phyloP scores from a whole-genome alignment of 2,113 vertebrate genomes.

The Theristicus caerulescens region DNA sequence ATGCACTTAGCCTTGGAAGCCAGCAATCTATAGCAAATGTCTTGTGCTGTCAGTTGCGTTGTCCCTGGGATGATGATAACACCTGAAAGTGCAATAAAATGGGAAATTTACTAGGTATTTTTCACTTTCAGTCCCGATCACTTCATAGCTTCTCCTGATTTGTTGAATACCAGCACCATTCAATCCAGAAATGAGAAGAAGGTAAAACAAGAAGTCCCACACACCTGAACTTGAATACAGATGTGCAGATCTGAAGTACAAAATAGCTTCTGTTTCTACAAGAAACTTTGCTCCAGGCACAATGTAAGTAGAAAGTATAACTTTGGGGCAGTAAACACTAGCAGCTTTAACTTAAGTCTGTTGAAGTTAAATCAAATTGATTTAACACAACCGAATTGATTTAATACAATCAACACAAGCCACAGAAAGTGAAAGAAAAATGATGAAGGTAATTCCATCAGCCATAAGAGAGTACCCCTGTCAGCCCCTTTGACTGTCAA shows the following conservation, averaged over 20 bases:
- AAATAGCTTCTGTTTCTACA: neutral
- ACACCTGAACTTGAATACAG: neutral
- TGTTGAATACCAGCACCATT: neutral
- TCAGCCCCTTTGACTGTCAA: neutral
- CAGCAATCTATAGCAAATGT: slow-evolving; percentile 69
- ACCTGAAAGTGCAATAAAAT: slow-evolving; percentile 21
- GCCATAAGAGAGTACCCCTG: neutral
- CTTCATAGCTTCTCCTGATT: neutral
- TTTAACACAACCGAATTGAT: neutral
- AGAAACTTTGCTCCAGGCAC: neutral
- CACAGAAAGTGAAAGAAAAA: neutral
- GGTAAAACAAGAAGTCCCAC: neutral
- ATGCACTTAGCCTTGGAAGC: slow-evolving; percentile 74
- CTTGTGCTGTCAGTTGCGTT: slow-evolving; percentile 74
- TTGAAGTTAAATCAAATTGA: neutral
- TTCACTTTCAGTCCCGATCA: neutral
- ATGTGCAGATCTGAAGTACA: neutral
- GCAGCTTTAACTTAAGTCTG: neutral
- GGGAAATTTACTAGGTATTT: neutral
- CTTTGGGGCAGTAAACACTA: neutral
- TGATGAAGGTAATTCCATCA: neutral
- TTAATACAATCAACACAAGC: neutral
- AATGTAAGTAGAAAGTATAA: neutral
- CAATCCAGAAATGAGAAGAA: neutral
- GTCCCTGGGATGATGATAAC: slow-evolving; percentile 75